Base-by-base conservation (phyloP, 2,113 vertebrate genomes). In the Syrmaticus mikado region DNA sequence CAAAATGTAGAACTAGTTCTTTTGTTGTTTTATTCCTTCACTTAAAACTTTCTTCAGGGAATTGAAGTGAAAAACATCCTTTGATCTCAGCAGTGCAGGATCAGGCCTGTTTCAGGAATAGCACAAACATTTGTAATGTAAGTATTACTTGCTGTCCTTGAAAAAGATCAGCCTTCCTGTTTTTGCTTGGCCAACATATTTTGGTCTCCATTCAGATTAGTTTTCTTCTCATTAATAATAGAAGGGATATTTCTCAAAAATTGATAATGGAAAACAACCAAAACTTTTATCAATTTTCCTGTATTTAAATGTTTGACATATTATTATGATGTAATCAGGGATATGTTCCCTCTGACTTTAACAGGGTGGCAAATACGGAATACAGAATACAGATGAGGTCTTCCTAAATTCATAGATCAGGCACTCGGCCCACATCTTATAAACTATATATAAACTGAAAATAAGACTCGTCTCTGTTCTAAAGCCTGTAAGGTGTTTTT, bases 11-110 rank as follows among this genome's bases (percentile, higher is more conserved):
- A 75, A 84, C 8, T 14, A 92, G 19, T 8, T 70, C 12, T 32
- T 13, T 25, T n/a, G 55, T 89, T 36, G 32, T 66, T 90, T 77
- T 80, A 40, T 40, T 27, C 10, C 57, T 60, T 60, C 11, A 60
- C 11, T 27, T 30, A 89, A 85, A 92, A 79, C 38, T 82, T 80
- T 36, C 25, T 89, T 55, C 52, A 89, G 4, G 41, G 43, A 93
- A 90, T 24, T 72, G 65, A 83, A 83, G 25, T 45, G 24, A 79
- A 85, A 88, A 92, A 61, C 1, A 25, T 60, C 46, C 67, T 93
- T 91, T 95, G 85, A 92, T 92, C 73, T 88, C 72, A 34, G 40
- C 12, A 48, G 19, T 30, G 41, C 76, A 90, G 85, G 52, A 93
- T 81, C 48, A 85, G 75, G 67, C 50, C 38, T 93, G 72, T 80